Conservation (phyloP, 2,888 invertebrate species). For the Agrenia bidenticulata region DNA sequence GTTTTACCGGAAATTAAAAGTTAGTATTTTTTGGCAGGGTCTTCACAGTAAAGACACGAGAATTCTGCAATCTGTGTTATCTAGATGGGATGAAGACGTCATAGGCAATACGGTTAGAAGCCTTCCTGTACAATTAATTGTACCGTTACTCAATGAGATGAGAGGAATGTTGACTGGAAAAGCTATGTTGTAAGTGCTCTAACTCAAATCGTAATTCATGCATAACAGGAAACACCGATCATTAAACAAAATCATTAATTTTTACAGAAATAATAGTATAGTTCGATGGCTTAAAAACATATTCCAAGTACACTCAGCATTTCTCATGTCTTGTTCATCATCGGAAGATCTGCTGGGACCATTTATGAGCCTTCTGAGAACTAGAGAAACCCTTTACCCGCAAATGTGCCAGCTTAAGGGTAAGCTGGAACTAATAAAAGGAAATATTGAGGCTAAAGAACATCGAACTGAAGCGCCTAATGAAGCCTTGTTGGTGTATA, state of each 20-base stretch:
- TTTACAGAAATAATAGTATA: conserved; percentile 60
- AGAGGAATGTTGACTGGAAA: conserved; percentile 68
- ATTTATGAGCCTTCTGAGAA: conserved; percentile 63
- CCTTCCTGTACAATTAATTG: conserved; percentile 74
- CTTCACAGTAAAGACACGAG: conserved; percentile 78
- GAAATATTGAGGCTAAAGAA: conserved; percentile 59
- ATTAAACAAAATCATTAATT: conserved; percentile 6
- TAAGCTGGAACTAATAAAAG: conserved; percentile 64
- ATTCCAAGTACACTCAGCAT: conserved; percentile 63
- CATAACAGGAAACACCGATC: too few relatives aligned
- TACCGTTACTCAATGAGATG: conserved; percentile 72
- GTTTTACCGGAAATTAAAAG: not conserved
- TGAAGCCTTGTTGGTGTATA: conserved; percentile 61
- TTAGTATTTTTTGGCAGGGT: conserved; percentile 58
- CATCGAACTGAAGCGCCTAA: conserved; percentile 58
- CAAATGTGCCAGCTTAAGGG: conserved; percentile 64
- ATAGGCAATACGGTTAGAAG: conserved; percentile 73
- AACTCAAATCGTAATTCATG: conserved; percentile 9
- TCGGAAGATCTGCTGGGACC: conserved; percentile 62
- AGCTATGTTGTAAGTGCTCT: conserved; percentile 65
- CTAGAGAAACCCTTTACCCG: conserved; percentile 60
- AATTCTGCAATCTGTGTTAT: conserved; percentile 72
- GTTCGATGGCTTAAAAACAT: conserved; percentile 65
- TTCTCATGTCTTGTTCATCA: conserved; percentile 65
- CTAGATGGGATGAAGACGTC: conserved; percentile 65